A percentile compares a stretch with the other conserved stretches of the same genome.
Evolutionary conservation across 1,140 invertebrate species (phyloP).

Genomic region (Bombus impatiens): DNA sequence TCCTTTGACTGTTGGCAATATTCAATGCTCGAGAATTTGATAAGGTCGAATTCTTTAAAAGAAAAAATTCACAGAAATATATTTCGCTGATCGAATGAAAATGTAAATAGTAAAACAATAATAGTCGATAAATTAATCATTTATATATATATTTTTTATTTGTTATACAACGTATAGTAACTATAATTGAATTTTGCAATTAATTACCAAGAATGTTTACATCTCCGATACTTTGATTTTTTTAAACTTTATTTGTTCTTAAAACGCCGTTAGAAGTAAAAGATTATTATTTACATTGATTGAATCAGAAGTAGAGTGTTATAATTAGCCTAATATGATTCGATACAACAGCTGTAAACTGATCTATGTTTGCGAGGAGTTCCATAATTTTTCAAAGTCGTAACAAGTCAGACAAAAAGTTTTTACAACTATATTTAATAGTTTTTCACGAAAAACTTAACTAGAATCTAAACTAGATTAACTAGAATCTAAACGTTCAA

Average conservation of each 20-base stretch:
- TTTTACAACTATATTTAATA: conserved; percentile 34
- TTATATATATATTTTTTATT: conserved; percentile 29
- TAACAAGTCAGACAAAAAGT: conserved; percentile 29
- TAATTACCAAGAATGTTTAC: conserved; percentile 27
- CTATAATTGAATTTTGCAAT: conserved; percentile 32
- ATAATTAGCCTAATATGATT: conserved; percentile 31
- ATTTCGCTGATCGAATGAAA: background rate
- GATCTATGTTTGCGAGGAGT: conserved; percentile 22
- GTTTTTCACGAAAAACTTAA: background rate
- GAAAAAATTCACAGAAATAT: background rate
- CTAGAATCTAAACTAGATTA: conserved; percentile 1
- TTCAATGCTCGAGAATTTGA: background rate
- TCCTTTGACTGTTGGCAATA: background rate
- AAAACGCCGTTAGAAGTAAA: conserved; percentile 25
- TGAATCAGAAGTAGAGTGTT: conserved; percentile 34
- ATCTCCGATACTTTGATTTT: background rate
- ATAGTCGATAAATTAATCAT: conserved; percentile 4
- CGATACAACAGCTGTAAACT: conserved; percentile 13
- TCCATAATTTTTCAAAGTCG: conserved; percentile 5
- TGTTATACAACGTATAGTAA: conserved; percentile 30
- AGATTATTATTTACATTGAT: conserved; percentile 43
- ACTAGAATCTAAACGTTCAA: background rate
- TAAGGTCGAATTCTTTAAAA: background rate
- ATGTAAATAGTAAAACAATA: background rate
- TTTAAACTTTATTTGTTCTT: conserved; percentile 2